phyloP scores from a whole-genome alignment of 2,797 vertebrate species.

The Loriculus beryllinus region DNA sequence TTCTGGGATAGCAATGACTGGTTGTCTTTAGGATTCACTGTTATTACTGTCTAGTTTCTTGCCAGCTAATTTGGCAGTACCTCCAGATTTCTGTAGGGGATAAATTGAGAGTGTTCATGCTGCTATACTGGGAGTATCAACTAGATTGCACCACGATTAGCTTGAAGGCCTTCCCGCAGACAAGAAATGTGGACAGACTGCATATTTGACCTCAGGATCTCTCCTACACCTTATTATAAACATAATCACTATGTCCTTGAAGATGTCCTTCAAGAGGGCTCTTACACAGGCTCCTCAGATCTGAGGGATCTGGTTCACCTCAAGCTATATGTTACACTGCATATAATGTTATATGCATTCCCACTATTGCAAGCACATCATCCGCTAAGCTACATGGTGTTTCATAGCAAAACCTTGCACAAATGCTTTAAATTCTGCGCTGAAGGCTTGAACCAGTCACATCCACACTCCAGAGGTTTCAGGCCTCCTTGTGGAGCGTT shows the following conservation, averaged over 20 bases:
- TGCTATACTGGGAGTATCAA: conserved; percentile 25
- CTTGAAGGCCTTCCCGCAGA: conserved; percentile 20
- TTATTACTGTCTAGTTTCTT: conserved; percentile 29
- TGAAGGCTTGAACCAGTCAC: background rate
- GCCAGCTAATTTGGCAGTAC: conserved; percentile 17
- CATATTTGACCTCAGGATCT: conserved; percentile 60
- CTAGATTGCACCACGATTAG: conserved; percentile 42
- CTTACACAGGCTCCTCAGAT: background rate
- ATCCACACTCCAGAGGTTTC: background rate
- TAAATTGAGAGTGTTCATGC: background rate
- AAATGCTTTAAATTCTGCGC: background rate
- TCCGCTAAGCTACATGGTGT: background rate
- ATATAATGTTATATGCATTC: background rate
- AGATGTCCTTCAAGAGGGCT: conserved; percentile 33
- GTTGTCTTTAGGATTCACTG: conserved; percentile 31
- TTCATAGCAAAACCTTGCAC: background rate
- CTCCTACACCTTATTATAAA: conserved; percentile 22
- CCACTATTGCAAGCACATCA: background rate
- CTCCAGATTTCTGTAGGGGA: conserved; percentile 40
- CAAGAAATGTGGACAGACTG: conserved; percentile 47
- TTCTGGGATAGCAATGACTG: background rate
- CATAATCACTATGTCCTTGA: conserved; percentile 25
- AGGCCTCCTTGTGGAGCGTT: background rate
- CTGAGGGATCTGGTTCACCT: background rate
- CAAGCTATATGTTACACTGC: fast-evolving